Base-by-base conservation (phyloP, 2,797 vertebrate genomes). In the Podarcis lilfordi region DNA sequence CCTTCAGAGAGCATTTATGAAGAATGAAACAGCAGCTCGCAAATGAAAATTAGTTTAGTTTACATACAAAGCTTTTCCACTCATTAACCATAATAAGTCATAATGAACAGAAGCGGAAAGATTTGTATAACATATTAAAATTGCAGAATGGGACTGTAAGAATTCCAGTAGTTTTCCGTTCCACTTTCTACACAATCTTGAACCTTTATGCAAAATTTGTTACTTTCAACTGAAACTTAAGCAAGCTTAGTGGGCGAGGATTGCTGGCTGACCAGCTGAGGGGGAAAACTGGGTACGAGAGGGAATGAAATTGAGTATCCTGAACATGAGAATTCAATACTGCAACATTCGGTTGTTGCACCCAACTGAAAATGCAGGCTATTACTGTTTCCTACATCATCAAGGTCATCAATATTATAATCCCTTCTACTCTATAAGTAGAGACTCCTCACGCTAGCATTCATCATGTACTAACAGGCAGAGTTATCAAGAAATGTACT, bases 1-100 rank as follows among this genome's bases (percentile, higher is more conserved):
- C 5, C 50, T 82, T 81, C 23, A 61, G 45, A 92, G 86, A 66
- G 84, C 21, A 29, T 0, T 37, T 37, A 66, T 90, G 90, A 80
- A 2, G 3, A 84, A 78, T 81, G 89, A 89, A 35, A 68, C 55
- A 32, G 32, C 76, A 50, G 11, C 69, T 32, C 3, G 50, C 29
- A 55, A 32, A 43, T 64, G 27, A 87, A 64, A 85, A 77, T n/a
- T 23, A 76, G 37, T 80, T 69, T 32, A 29, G 50, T 72, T 69
- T 40, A 40, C 32, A 82, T 25, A 32, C 29, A 61, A 74, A 11
- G 23, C 5, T 71, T 82, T 59, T 21, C 72, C n/a, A 27, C 9
- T 6, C 0, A 82, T 68, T 82, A 76, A 27, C 40, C 17, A 43
- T 68, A 68, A 87, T 35, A 64, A 37, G 17, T 15, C 32, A 75